Evolutionary conservation across 1,140 invertebrate genomes (phyloP).

Genomic region (Scaptomyza hsui): DNA sequence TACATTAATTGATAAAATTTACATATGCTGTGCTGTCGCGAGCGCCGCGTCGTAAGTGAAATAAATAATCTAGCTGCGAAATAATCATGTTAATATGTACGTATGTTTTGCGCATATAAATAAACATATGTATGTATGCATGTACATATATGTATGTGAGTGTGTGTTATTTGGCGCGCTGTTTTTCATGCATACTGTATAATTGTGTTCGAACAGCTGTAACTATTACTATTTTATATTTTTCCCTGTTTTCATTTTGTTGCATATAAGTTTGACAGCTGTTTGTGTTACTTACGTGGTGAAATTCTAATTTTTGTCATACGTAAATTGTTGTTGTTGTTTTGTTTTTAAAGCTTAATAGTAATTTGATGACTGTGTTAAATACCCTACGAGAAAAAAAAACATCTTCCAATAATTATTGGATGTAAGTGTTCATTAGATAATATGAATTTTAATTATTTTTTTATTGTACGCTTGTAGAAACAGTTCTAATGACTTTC

Average conservation of each 20-base stretch:
- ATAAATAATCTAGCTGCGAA: neutral
- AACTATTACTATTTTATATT: too few relatives aligned
- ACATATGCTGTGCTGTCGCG: neutral
- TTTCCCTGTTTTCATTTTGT: neutral
- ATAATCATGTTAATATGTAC: neutral
- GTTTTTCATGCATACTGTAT: neutral
- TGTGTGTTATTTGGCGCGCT: neutral
- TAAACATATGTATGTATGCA: neutral
- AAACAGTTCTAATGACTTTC: neutral
- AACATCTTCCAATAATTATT: neutral
- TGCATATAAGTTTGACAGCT: constrained; percentile 7
- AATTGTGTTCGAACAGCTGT: constrained; percentile 11
- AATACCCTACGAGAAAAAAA: neutral
- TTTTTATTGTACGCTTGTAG: neutral
- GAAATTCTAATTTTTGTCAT: neutral
- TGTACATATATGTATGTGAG: constrained; percentile 6
- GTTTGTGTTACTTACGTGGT: neutral
- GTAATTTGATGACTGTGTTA: neutral
- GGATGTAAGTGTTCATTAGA: neutral
- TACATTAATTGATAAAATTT: neutral
- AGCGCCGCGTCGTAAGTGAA: neutral
- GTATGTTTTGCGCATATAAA: neutral
- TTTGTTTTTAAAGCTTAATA: neutral
- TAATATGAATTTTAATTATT: neutral
- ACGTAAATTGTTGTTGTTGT: neutral